A percentile compares a stretch with the other conserved stretches of the same genome.
Conservation (phyloP, 2,888 invertebrate genomes). For the Nebria salina region DNA sequence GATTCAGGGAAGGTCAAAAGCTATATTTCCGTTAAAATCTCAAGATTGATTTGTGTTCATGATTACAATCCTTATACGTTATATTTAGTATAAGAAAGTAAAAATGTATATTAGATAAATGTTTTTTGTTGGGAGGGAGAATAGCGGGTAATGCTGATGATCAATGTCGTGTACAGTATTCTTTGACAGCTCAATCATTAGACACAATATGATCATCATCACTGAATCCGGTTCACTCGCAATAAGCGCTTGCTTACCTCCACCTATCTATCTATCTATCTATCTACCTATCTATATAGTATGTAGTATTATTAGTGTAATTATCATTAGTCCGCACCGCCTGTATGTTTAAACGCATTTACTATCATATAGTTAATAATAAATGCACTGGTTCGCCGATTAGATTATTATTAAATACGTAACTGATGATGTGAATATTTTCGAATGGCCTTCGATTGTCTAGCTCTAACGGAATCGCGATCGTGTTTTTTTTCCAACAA, state of each 20-base stretch:
- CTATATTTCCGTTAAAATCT: too few species aligned
- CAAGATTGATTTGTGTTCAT: too few species aligned
- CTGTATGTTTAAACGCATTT: background rate
- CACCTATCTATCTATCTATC: too few species aligned
- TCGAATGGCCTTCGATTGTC: background rate
- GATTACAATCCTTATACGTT: too few species aligned
- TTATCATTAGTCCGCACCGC: background rate
- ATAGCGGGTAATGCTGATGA: too few species aligned
- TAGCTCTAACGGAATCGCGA: background rate
- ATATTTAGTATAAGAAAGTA: too few species aligned
- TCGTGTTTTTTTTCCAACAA: too few species aligned
- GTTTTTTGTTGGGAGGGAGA: too few species aligned
- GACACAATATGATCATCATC: background rate
- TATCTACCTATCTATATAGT: background rate
- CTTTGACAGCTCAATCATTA: background rate
- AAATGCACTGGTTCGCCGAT: background rate
- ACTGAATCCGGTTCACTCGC: background rate
- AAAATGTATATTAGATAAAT: too few species aligned
- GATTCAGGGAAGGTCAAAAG: too few species aligned
- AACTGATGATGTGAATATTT: background rate
- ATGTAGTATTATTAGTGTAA: background rate
- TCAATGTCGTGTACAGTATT: background rate
- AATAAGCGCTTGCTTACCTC: background rate
- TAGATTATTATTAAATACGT: background rate
- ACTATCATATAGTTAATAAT: background rate